Evolutionary conservation across 2,113 vertebrate genomes (phyloP).

Genomic region (Aleadryas rufinucha): DNA sequence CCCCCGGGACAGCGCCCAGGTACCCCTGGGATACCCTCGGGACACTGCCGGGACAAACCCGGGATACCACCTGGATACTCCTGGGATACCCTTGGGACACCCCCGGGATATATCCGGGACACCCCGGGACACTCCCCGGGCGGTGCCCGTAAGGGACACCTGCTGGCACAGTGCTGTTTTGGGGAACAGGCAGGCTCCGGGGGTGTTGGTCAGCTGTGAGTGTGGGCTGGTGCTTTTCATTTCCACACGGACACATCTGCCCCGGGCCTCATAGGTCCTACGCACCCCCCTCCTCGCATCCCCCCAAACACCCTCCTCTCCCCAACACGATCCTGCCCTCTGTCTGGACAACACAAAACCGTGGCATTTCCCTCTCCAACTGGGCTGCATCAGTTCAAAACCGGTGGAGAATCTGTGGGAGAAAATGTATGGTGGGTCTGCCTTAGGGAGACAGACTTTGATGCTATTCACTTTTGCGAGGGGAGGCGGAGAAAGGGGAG

Average conservation of each 20-base stretch:
- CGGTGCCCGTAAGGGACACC: background rate
- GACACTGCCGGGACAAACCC: background rate
- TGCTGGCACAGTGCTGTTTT: rapidly evolving
- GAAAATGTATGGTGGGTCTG: background rate
- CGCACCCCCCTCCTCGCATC: rapidly evolving
- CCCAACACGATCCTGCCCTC: background rate
- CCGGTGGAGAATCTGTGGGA: rapidly evolving
- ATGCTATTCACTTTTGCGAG: background rate
- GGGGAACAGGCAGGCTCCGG: background rate
- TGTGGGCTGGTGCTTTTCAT: background rate
- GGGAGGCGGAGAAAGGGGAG: background rate
- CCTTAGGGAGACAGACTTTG: background rate
- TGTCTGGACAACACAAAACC: rapidly evolving
- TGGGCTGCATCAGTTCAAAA: rapidly evolving
- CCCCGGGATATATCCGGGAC: no score
- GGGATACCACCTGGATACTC: no score
- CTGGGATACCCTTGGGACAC: background rate
- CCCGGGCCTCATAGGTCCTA: rapidly evolving
- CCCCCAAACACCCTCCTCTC: background rate
- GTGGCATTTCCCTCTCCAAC: rapidly evolving
- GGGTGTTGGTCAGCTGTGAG: rapidly evolving
- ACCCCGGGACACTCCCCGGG: background rate
- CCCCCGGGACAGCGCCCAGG: background rate
- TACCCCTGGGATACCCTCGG: background rate
- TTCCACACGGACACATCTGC: background rate